Conservation (phyloP, 1,140 invertebrate genomes). For the Radopholus similis region DNA sequence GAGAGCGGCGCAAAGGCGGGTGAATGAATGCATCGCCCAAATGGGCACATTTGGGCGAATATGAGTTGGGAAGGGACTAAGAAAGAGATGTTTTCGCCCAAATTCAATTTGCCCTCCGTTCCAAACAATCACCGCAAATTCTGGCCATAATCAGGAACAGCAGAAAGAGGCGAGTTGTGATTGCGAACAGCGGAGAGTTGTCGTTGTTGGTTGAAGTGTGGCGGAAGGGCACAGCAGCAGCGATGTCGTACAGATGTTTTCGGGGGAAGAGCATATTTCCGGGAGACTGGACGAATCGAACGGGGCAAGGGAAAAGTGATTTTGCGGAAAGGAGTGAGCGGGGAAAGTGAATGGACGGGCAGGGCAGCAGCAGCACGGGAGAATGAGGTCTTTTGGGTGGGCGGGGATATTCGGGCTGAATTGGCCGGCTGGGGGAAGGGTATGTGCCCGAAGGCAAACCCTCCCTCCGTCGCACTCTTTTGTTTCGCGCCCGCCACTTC, state of each 20-base stretch:
- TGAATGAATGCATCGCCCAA: neutral
- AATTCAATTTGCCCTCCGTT: too few relatives aligned
- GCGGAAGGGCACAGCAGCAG: too few relatives aligned
- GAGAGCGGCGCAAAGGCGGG: neutral
- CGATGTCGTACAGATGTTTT: neutral
- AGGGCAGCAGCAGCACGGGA: too few relatives aligned
- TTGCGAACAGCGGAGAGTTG: neutral
- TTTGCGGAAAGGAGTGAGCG: neutral
- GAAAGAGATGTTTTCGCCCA: too few relatives aligned
- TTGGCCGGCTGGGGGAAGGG: too few relatives aligned
- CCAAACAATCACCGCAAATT: slow-evolving; percentile 8
- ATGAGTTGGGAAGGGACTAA: neutral
- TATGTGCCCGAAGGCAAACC: too few relatives aligned
- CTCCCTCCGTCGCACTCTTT: too few relatives aligned
- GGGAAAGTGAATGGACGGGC: neutral
- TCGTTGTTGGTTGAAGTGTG: neutral
- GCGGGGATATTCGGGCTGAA: too few relatives aligned
- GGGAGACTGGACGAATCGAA: neutral
- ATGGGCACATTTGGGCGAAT: neutral
- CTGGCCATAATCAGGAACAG: neutral
- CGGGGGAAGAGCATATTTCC: neutral
- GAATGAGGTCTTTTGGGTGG: too few relatives aligned
- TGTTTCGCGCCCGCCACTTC: too few relatives aligned
- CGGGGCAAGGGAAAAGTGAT: neutral
- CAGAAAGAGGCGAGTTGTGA: neutral